Evolutionary conservation across 2,797 vertebrate species (phyloP).

Genomic region (Acridotheres tristis): DNA sequence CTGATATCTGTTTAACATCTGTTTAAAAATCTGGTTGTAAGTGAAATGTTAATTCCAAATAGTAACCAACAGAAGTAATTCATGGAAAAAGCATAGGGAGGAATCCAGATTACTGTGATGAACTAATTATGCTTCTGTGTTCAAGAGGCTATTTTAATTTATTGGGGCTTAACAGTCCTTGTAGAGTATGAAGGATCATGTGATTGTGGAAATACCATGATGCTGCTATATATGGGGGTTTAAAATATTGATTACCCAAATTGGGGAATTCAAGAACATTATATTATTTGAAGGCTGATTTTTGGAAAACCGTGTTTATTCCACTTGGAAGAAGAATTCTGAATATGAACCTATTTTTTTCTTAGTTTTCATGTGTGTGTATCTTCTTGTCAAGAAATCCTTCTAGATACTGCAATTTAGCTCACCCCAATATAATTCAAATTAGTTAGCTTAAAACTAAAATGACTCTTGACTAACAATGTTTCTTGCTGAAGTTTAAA

Average conservation of each 20-base stretch:
- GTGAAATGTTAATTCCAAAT: not conserved
- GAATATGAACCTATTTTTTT: not conserved
- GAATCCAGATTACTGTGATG: not conserved
- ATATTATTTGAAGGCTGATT: not conserved
- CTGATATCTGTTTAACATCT: not conserved
- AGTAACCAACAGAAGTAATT: not conserved
- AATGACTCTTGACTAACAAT: not conserved
- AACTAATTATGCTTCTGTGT: not conserved
- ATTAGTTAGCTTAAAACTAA: not conserved
- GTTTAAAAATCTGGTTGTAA: not conserved
- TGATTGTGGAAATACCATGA: not conserved
- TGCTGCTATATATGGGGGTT: not conserved
- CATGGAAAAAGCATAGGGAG: not conserved
- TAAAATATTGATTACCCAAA: not conserved
- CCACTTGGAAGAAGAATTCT: not conserved
- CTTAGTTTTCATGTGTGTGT: not conserved
- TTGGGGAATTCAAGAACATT: rapidly evolving
- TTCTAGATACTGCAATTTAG: not conserved
- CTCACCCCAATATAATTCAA: not conserved
- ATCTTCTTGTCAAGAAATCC: not conserved
- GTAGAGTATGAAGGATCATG: not conserved
- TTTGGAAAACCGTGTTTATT: not conserved
- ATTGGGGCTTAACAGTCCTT: not conserved
- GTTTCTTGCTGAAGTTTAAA: not conserved
- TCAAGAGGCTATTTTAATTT: not conserved